Base-by-base conservation (phyloP, 2,888 invertebrate species). In the Trissoscelio sp. region DNA sequence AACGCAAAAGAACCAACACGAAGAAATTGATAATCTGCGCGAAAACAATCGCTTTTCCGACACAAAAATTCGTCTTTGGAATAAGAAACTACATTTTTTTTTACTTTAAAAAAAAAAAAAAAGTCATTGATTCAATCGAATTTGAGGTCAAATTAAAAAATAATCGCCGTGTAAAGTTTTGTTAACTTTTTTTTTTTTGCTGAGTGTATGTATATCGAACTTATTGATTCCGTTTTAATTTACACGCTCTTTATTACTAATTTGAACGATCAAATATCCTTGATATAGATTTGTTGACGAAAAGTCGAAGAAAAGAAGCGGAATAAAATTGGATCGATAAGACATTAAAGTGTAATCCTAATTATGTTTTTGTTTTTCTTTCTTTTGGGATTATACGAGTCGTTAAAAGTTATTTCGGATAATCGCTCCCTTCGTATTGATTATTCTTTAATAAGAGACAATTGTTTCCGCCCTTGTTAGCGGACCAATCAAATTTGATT, bases 1-100 rank as follows among this genome's bases (percentile, higher is more conserved):
- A 70, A 70, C 78, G 78, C 70, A 78, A 78, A 78, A 77, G 79
- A 78, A 39, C 55, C 64, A 42, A 55, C 31, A 22, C 37, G 31
- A 75, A 44, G 77, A 57, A 70, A 74, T 66, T 57, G 69, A 60
- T 70, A 69, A 80, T 69, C 70, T 67, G 44, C 60, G 51, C 51
- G 24, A 64, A 74, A 82, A 42, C 66, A 37, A 48, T 66, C 12
- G 53, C 53, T 51, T 64, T 74, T 64, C 46, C 55, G n/a, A n/a
- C n/a, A n/a, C n/a, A n/a, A 12, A 55, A 64, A 62, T 20, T n/a
- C n/a, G n/a, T n/a, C n/a, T n/a, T n/a, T n/a, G n/a, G n/a, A n/a
- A n/a, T n/a, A n/a, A n/a, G n/a, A n/a, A n/a, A n/a, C n/a, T n/a
- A n/a, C n/a, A 34, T 34, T 34, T 6, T 34, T 34, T 11, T 34